These are phyloP conservation scores for Lophotriccus pileatus DNA, from an alignment of 2,797 vertebrate genomes.

Conservation along the genomic window DNA sequence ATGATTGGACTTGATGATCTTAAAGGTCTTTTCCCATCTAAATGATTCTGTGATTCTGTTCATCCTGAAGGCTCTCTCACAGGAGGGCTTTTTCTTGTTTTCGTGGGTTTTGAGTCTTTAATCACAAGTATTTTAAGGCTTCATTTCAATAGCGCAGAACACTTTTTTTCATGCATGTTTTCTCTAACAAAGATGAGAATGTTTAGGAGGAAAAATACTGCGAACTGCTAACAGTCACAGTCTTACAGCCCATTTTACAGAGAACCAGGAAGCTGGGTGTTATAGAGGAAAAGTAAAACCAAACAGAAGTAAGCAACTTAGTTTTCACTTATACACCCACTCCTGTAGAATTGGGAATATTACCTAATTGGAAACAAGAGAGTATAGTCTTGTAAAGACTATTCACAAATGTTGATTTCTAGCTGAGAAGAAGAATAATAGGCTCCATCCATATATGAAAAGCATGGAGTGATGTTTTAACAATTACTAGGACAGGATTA, in stretches of 20 bases:
- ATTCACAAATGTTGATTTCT: not conserved
- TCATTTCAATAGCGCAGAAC: not conserved
- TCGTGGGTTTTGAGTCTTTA: not conserved
- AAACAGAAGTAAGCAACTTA: not conserved
- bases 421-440: not conserved
- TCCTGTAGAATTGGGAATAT: not conserved
- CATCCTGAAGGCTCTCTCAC: not conserved
- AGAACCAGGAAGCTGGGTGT: not conserved
- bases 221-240: not conserved
- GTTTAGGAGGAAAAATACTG: not conserved
- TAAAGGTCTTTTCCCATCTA: not conserved
- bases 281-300: not conserved
- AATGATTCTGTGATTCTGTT: not conserved
- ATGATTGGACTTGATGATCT: not conserved
- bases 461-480: not conserved
- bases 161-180: not conserved
- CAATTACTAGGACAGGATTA: not conserved
- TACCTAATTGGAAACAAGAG: not conserved
- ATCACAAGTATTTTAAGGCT: not conserved
- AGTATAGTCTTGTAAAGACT: not conserved
- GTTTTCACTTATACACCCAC: not conserved
- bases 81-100: not conserved
- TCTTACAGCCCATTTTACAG: not conserved
- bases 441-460: not conserved
- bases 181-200: not conserved